A percentile compares a stretch with the other conserved stretches of the same genome.
Conservation (phyloP, 2,797 vertebrate species). For the Cynopterus sphinx region DNA sequence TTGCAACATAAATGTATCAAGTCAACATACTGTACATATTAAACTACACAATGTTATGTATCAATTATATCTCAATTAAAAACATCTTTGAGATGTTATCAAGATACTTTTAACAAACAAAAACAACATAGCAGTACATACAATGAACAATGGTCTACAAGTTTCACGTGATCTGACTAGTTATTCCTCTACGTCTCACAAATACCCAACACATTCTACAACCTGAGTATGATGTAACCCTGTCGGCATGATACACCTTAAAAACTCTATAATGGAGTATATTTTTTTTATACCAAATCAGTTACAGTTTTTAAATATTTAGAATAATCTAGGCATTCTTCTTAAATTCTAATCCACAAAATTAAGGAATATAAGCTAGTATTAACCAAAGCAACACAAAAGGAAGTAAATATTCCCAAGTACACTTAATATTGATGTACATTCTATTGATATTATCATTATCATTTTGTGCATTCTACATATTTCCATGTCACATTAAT, state of each 20-base stretch:
- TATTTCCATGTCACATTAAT: neutral
- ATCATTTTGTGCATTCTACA: rapidly evolving
- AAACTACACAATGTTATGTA: neutral
- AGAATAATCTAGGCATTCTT: neutral
- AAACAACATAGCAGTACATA: neutral
- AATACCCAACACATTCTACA: neutral
- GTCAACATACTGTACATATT: neutral
- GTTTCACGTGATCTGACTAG: neutral
- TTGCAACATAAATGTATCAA: too few species aligned
- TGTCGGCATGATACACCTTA: neutral
- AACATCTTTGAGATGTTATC: neutral
- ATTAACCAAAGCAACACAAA: neutral
- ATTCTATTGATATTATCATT: rapidly evolving
- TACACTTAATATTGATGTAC: rapidly evolving
- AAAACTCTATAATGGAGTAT: neutral
- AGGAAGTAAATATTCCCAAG: neutral
- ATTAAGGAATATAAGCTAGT: neutral
- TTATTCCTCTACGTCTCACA: neutral
- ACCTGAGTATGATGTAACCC: neutral
- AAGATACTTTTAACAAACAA: neutral
- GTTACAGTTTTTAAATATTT: neutral
- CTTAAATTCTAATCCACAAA: neutral
- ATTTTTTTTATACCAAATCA: neutral
- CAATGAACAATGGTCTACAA: neutral
- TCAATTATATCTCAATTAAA: neutral